These are phyloP conservation scores for Gibbula magus DNA, from an alignment of 2,888 invertebrate genomes.

Conservation along the genomic window DNA sequence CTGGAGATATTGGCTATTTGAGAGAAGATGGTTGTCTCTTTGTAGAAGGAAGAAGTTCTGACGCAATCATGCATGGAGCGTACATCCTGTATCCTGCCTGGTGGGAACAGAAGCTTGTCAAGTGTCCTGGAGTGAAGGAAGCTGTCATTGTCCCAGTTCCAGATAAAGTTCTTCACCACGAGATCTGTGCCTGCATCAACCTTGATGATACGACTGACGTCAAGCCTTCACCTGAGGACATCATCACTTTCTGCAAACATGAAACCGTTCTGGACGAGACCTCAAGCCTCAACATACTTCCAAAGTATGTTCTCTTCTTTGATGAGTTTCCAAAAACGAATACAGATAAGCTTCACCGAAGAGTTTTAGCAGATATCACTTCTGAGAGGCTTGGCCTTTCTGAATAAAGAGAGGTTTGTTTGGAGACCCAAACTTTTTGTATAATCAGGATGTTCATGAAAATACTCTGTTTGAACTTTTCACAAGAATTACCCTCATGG, in stretches of 20 bases:
- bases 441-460: no score
- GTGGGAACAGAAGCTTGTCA: constrained; percentile 35
- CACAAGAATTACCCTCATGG: no score
- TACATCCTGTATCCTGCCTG: constrained; percentile 41
- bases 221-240: background rate
- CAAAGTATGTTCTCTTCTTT: background rate
- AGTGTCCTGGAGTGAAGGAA: constrained; percentile 29
- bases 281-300: background rate
- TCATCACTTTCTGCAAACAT: background rate
- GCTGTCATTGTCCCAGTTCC: constrained; percentile 39
- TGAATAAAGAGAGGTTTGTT: no score
- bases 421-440: no score
- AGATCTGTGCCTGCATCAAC: constrained; percentile 43
- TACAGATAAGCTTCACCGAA: background rate
- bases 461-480: no score
- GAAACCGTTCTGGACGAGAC: background rate
- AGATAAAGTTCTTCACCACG: constrained; percentile 37
- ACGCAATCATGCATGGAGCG: constrained; percentile 36
- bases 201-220: background rate
- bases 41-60: constrained; percentile 37
- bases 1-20: constrained; percentile 38
- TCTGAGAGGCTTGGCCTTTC: no score
- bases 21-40: constrained; percentile 29
- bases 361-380: no score
- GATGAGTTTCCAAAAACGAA: background rate